Conservation (phyloP, 1,140 invertebrate species). For the Anastrepha ludens region DNA sequence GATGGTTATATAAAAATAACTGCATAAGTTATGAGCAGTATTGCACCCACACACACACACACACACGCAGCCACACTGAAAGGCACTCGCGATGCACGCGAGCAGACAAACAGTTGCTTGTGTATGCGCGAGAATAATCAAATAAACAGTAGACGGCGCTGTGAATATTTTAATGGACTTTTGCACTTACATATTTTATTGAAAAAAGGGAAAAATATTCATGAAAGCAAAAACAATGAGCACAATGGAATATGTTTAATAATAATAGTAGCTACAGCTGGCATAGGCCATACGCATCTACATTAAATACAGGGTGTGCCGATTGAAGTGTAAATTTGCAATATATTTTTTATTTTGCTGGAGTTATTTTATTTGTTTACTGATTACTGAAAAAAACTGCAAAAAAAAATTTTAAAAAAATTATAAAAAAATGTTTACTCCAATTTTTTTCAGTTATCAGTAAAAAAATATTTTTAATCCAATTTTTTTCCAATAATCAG, state of each 20-base stretch:
- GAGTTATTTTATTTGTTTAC: neutral
- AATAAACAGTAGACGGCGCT: neutral
- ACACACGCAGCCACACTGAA: neutral
- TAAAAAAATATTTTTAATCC: no score
- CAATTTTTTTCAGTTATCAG: no score
- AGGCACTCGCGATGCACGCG: no score
- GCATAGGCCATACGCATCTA: neutral
- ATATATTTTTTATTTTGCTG: no score
- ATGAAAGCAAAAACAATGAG: neutral
- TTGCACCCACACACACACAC: neutral
- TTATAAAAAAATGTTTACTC: neutral
- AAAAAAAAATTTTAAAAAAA: no score
- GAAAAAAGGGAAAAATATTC: neutral
- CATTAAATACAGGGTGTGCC: neutral
- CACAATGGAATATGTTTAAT: neutral
- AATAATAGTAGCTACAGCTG: neutral
- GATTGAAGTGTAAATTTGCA: neutral
- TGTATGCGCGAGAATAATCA: neutral
- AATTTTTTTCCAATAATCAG: no score
- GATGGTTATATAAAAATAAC: conserved; percentile 10
- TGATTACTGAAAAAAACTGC: no score
- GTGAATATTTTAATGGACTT: neutral
- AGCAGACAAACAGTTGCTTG: no score
- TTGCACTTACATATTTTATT: neutral
- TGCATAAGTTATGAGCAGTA: neutral